A percentile compares a stretch with the other conserved stretches of the same genome.
Conservation (phyloP, 2,113 vertebrate species). For the Accipiter virgatus region DNA sequence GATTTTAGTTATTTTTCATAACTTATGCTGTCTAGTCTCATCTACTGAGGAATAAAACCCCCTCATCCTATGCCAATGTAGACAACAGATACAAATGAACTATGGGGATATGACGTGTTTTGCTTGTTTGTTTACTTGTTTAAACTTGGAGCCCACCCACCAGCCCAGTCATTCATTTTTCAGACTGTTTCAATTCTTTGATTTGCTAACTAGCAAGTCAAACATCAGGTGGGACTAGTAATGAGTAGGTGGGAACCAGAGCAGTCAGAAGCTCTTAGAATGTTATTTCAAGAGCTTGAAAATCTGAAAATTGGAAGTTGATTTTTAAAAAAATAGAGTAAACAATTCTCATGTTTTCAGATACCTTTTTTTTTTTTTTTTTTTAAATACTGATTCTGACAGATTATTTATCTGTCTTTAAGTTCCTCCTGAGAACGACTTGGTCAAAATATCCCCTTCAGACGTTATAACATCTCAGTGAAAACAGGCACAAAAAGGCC, state of each 20-base stretch:
- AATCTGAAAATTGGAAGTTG: neutral
- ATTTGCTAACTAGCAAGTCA: neutral
- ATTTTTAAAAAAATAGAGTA: neutral
- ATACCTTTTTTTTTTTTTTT: neutral
- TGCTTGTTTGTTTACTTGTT: constrained; percentile 1
- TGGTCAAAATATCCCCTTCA: neutral
- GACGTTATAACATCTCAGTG: neutral
- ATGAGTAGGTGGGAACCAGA: constrained; percentile 1
- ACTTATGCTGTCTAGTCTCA: neutral
- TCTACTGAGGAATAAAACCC: neutral
- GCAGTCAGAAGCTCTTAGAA: neutral
- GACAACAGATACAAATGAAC: neutral
- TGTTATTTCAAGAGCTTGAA: neutral
- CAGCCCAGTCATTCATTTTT: neutral
- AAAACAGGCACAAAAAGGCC: neutral
- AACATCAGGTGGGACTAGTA: neutral
- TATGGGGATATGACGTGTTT: neutral
- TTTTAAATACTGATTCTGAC: neutral
- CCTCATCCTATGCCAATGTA: neutral
- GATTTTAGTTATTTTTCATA: neutral
- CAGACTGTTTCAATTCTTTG: neutral
- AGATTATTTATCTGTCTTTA: neutral
- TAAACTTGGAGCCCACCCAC: neutral
- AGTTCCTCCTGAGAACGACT: neutral
- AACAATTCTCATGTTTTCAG: neutral